Evolutionary conservation across 2,888 invertebrate species (phyloP).

Genomic region (Acrobasis repandana): DNA sequence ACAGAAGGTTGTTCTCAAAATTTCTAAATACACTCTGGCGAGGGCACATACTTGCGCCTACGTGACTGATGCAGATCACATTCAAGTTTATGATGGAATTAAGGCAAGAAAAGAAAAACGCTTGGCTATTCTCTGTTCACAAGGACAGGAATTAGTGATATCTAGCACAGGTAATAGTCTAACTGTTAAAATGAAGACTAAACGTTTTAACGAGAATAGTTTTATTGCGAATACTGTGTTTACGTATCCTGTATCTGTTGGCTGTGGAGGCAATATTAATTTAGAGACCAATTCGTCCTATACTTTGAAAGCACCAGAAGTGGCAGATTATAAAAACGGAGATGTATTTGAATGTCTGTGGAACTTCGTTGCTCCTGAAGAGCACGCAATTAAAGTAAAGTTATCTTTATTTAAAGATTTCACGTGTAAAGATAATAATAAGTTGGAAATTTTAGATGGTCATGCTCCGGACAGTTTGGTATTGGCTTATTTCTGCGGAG

Average conservation of each 20-base stretch:
- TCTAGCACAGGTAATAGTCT: background rate
- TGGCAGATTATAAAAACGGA: background rate
- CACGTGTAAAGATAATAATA: background rate
- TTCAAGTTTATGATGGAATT: background rate
- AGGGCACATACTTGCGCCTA: background rate
- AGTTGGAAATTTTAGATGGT: background rate
- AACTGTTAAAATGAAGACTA: background rate
- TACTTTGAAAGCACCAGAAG: background rate
- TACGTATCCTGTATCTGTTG: background rate
- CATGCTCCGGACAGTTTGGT: background rate
- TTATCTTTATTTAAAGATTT: background rate
- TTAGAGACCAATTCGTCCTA: background rate
- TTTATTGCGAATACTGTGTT: background rate
- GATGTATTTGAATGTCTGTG: background rate
- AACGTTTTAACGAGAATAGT: background rate
- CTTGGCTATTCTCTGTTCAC: background rate
- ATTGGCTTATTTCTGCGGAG: background rate
- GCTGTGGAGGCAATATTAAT: background rate
- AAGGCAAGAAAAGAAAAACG: background rate
- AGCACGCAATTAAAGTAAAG: background rate
- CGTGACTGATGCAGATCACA: background rate
- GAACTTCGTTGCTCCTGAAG: background rate
- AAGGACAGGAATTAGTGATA: background rate
- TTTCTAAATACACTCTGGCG: background rate
- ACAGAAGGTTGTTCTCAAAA: background rate